Base-by-base conservation (phyloP, 2,113 vertebrate species). In the Setophaga kirtlandii region DNA sequence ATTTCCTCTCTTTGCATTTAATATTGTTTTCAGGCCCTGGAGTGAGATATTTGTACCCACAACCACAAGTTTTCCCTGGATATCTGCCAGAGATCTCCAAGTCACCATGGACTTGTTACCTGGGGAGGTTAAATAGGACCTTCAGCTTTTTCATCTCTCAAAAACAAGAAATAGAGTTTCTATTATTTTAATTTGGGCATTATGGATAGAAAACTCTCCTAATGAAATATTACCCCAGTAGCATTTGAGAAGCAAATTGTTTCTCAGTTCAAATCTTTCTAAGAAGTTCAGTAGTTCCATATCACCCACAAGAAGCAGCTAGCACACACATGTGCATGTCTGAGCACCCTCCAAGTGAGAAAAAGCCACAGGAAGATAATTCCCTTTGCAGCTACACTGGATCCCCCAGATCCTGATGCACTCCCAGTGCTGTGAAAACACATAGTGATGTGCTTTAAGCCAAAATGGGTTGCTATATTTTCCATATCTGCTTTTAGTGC, bases 381-480 rank as follows among this genome's bases (percentile, higher is more conserved):
- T 4, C 13, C 12, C 18, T 24, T 65, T 1, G 1, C 30, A 64
- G 41, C 50, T 88, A 41, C 67, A 6, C 16, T 5, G 25, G 24
- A 21, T 56, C 7, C 31, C 46, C 28, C 31, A 37, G 20, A 35
- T 50, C 56, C 52, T 33, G 41, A 23, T 19, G 44, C 27, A 27
- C 11, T 39, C 33, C 5, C 12, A 15, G 49, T 7, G 21, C 55
- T 67, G 56, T n/a, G 56, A 49, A 77, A 68, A n/a, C 27, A 27
- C 33, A 37, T 16, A 46, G 69, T 10, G 4, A 49, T 0, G 0
- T 15, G 7, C 42, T 79, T 47, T 46, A 59, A 91, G 73, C 33
- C 35, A 52, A 77, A 86, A 83, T 8, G 55, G 20, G 24, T 39
- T 50, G 24, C 46, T 50, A 3, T 21, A 17, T 63, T 90, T 90